Evolutionary conservation across 2,797 vertebrate species (phyloP).

Genomic region (Protonibea diacanthus): DNA sequence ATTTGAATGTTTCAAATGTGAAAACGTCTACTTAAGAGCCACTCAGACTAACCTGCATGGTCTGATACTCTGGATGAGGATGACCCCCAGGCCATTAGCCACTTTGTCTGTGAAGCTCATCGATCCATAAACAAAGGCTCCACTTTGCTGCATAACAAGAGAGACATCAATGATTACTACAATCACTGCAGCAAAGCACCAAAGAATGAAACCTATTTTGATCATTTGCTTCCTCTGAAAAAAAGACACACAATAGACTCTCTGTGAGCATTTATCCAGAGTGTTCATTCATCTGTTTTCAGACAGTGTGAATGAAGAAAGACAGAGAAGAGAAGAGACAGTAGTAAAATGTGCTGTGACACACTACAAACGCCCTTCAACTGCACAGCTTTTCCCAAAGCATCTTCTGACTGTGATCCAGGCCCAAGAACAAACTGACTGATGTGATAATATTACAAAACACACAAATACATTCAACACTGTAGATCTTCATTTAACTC

Average conservation of each 20-base stretch:
- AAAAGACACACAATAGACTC: neutral
- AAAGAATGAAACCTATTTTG: neutral
- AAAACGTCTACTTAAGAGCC: neutral
- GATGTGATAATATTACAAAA: neutral
- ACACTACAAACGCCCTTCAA: neutral
- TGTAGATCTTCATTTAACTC: neutral
- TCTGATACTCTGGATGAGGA: slow-evolving; percentile 88
- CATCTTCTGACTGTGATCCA: neutral
- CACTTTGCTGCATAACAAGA: slow-evolving; percentile 85
- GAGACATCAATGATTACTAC: neutral
- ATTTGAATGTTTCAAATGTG: neutral
- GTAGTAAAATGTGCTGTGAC: neutral
- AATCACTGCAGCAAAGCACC: neutral
- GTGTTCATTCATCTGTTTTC: slow-evolving; percentile 11
- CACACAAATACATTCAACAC: neutral
- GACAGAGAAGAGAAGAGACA: slow-evolving; percentile 7
- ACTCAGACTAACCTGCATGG: slow-evolving; percentile 87
- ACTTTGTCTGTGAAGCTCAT: slow-evolving; percentile 95
- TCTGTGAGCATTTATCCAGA: neutral
- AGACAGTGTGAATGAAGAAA: neutral
- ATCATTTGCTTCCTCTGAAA: too few relatives aligned
- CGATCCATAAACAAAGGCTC: slow-evolving; percentile 91
- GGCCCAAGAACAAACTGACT: neutral
- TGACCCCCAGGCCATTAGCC: slow-evolving; percentile 90
- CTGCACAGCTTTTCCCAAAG: slow-evolving; percentile 11